Base-by-base conservation (phyloP, 2,113 vertebrate species). In the Cyprinus carpio region DNA sequence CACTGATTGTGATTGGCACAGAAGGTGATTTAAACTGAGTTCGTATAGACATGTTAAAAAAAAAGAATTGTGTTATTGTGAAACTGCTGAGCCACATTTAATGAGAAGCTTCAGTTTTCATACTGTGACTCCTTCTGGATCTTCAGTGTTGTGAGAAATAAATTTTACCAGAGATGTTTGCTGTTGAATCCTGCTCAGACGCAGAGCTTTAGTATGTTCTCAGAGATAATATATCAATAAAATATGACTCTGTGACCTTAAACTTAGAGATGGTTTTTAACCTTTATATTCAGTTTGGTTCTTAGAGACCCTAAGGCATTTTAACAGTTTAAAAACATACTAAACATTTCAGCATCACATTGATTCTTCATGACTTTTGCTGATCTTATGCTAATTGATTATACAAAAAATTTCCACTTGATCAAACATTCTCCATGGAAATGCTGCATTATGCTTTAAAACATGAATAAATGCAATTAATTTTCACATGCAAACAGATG, bases 1-100 rank as follows among this genome's bases (percentile, higher is more conserved):
- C 27, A 86, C 60, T 51, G 88, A 89, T 89, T 91, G 91, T 91
- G 91, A 90, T 90, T 90, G 87, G 86, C 90, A 90, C 88, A 88
- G 88, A 81, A 87, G 81, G 56, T 15, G 18, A 75, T 79, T 51
- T 27, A 13, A 56, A 87, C 84, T 20, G 85, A 87, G 67, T 67
- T 81, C 15, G 4, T 67, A 67, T 67, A 81, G 40, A 67, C 62
- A 49, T 81, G 40, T 81, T 49, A 67, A 67, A 27, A 49, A 49
- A 49, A 10, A 49, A 34, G 37, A 20, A 51, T 40, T 46, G 15
- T 49, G 62, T 67, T 81, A 67, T 67, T 8, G 23, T 31, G 43
- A 7, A 81, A 81, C n/a, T 20, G 40, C 62, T 67, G 40, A 51
- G 40, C 78, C 16, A 64, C 25, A 67, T 81, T 81, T 81, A 67